Evolutionary conservation across 2,113 vertebrate genomes (phyloP).

Genomic region (Colistium nudipinnis): DNA sequence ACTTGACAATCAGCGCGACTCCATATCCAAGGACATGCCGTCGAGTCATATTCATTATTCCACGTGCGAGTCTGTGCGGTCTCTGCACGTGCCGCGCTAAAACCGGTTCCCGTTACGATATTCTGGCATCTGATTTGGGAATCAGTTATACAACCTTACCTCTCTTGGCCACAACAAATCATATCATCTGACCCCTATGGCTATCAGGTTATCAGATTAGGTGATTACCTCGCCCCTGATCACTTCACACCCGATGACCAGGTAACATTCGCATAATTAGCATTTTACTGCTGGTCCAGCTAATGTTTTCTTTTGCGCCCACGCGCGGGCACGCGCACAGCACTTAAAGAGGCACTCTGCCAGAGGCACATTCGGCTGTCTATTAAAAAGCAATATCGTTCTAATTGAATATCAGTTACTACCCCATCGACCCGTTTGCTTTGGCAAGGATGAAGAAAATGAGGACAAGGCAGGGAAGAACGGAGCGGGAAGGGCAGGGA

Average conservation of each 20-base stretch:
- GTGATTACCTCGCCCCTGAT: not conserved
- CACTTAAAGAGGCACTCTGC: slow-evolving; percentile 40
- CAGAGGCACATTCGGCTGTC: slow-evolving; percentile 49
- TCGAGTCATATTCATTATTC: no score
- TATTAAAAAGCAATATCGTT: slow-evolving; percentile 55
- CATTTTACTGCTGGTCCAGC: slow-evolving; percentile 8
- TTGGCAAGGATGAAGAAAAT: slow-evolving; percentile 40
- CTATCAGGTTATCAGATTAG: slow-evolving; percentile 7
- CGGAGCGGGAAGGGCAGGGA: not conserved
- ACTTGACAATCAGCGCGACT: no score
- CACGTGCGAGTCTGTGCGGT: not conserved
- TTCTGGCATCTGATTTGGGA: not conserved
- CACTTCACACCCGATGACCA: not conserved
- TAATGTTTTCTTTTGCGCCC: slow-evolving; percentile 12
- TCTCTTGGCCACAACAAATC: slow-evolving; percentile 26
- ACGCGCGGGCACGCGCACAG: slow-evolving; percentile 1
- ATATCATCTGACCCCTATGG: not conserved
- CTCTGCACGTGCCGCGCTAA: not conserved
- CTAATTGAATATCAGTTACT: slow-evolving; percentile 66
- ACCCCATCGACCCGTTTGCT: slow-evolving; percentile 45
- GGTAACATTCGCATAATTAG: slow-evolving; percentile 29
- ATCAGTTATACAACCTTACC: not conserved
- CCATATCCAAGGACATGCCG: no score
- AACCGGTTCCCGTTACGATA: not conserved
- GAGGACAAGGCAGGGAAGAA: slow-evolving; percentile 8